Conservation (phyloP, 2,888 invertebrate species). For the Neocrepidodera transversa region DNA sequence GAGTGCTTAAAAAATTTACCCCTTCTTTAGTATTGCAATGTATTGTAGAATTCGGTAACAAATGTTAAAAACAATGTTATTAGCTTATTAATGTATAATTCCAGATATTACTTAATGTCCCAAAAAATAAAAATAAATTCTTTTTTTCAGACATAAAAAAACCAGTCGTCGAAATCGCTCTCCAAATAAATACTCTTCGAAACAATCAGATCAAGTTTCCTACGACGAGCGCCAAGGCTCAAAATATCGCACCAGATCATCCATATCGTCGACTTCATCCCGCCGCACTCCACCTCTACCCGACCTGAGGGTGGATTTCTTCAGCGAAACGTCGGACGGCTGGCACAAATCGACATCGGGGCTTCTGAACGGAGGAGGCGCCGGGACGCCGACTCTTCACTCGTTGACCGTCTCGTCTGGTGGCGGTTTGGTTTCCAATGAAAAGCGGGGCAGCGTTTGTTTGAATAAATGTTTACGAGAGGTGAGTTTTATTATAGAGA, state of each 20-base stretch:
- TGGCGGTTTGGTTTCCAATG: conserved; percentile 42
- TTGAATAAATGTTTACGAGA: conserved; percentile 60
- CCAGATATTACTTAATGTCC: no score
- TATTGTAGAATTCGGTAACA: no score
- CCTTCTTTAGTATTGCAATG: no score
- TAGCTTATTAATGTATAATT: no score
- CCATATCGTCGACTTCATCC: conserved; percentile 41
- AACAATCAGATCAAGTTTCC: conserved; percentile 53
- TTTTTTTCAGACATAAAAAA: conserved; percentile 51
- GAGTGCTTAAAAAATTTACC: no score
- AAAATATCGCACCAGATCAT: conserved; percentile 45
- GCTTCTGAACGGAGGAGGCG: conserved; percentile 31
- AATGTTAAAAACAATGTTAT: no score
- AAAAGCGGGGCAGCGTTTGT: conserved; percentile 60
- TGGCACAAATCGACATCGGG: conserved; percentile 37
- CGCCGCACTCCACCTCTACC: conserved; percentile 68
- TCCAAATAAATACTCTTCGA: conserved; percentile 49
- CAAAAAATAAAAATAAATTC: no score
- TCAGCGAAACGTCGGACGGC: conserved; percentile 60
- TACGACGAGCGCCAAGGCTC: conserved; percentile 59
- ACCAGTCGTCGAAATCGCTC: conserved; percentile 53
- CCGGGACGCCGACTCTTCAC: conserved; percentile 41
- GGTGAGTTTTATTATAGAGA: conserved; percentile 48
- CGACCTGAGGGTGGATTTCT: conserved; percentile 69
- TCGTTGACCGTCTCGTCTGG: conserved; percentile 32